Conservation (phyloP, 2,113 vertebrate species). For the Cyphotilapia sp. region DNA sequence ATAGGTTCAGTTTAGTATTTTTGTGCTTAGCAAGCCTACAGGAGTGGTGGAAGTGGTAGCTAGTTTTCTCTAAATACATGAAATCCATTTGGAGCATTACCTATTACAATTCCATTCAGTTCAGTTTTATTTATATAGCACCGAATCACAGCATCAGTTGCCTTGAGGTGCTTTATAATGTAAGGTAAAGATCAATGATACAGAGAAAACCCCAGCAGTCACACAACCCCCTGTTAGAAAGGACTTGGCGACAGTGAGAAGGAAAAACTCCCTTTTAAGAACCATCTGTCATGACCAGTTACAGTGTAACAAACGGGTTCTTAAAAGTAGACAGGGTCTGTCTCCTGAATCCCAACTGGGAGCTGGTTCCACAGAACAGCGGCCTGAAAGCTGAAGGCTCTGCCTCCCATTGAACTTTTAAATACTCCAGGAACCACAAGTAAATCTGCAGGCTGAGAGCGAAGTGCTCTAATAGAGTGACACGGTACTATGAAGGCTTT, state of each 20-base stretch:
- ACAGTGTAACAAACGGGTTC: accelerated
- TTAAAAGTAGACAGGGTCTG: not conserved
- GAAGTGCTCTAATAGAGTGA: not conserved
- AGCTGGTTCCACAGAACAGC: not conserved
- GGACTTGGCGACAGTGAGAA: not conserved
- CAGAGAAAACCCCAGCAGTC: not conserved
- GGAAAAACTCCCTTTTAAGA: not conserved
- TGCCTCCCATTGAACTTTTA: not conserved
- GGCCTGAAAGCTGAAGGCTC: not conserved
- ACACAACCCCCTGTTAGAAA: not conserved
- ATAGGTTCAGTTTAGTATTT: not conserved
- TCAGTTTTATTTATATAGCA: not conserved
- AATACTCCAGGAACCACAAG: not conserved
- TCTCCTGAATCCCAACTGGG: not conserved
- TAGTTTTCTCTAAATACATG: not conserved
- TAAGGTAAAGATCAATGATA: not conserved
- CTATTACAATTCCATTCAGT: not conserved
- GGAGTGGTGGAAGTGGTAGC: not conserved
- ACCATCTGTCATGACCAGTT: not conserved
- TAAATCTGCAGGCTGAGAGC: not conserved
- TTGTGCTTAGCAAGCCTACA: not conserved
- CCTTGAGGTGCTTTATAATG: not conserved
- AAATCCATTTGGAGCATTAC: not conserved
- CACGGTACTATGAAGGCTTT: not conserved
- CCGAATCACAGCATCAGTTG: not conserved